These are phyloP conservation scores for Melanotaenia duboulayi DNA, from an alignment of 2,113 vertebrate species.

Conservation along the genomic window DNA sequence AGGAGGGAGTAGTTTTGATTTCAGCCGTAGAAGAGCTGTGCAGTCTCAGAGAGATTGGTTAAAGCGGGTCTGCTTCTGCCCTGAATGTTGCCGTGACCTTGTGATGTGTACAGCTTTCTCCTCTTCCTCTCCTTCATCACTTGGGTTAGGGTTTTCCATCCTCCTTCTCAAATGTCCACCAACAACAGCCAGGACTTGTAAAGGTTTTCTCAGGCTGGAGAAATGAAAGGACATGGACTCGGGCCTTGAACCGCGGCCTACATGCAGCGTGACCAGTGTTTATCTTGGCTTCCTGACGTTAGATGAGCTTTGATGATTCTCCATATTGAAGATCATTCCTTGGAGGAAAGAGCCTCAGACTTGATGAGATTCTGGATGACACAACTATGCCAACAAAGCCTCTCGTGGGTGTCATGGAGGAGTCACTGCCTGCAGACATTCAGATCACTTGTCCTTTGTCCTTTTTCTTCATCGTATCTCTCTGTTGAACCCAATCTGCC, in stretches of 20 bases:
- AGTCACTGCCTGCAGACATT: slow-evolving; percentile 2
- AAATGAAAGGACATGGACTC: neutral
- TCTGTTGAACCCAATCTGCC: neutral
- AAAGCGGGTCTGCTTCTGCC: no score
- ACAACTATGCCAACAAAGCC: slow-evolving; percentile 49
- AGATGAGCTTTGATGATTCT: slow-evolving; percentile 1
- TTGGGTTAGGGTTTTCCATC: no score
- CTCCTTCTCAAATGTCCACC: no score
- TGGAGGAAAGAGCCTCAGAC: neutral
- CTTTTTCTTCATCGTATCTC: neutral
- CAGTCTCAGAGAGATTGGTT: no score
- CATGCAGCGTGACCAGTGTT: neutral
- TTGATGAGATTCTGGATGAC: slow-evolving; percentile 40
- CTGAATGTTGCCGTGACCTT: no score
- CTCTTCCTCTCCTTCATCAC: neutral
- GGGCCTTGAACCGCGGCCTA: neutral
- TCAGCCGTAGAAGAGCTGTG: no score
- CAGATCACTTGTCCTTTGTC: neutral
- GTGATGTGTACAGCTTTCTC: neutral
- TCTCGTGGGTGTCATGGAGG: slow-evolving; percentile 35
- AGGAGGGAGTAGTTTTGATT: no score
- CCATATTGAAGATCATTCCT: neutral
- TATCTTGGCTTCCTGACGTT: neutral
- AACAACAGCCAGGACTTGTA: no score
- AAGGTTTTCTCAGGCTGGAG: neutral